These are phyloP conservation scores for Lepidurus couesii DNA, from an alignment of 1,140 invertebrate species.

Conservation along the genomic window DNA sequence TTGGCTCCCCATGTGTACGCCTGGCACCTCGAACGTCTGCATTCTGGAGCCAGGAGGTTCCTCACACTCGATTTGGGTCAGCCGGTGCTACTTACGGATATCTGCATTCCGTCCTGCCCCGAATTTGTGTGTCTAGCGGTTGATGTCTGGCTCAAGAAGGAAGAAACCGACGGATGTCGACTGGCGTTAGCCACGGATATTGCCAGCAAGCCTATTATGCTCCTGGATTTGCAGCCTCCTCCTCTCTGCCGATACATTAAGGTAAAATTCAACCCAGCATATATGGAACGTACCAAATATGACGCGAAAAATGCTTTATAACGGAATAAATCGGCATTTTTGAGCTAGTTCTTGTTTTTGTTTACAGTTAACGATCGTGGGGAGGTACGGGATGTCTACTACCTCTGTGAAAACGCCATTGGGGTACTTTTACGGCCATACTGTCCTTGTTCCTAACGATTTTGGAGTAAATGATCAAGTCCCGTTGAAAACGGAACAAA, in stretches of 20 bases:
- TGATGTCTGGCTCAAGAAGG: constrained; percentile 66
- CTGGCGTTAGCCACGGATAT: constrained; percentile 83
- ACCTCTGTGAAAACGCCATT: constrained; percentile 82
- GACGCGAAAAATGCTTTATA: background rate
- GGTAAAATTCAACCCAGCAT: constrained; percentile 47
- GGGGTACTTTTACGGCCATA: constrained; percentile 87
- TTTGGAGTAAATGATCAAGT: constrained; percentile 47
- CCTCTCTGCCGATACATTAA: constrained; percentile 82
- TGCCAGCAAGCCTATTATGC: constrained; percentile 68
- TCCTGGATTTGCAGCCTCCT: constrained; percentile 81
- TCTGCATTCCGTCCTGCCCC: constrained; percentile 77
- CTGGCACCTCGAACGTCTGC: constrained; percentile 84
- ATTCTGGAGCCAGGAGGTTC: constrained; percentile 54
- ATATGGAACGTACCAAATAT: background rate
- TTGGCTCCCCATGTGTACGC: constrained; percentile 66
- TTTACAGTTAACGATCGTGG: constrained; percentile 70
- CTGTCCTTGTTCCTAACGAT: constrained; percentile 66
- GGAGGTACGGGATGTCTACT: constrained; percentile 81
- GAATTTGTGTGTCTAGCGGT: constrained; percentile 81
- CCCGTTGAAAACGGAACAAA: constrained; percentile 26
- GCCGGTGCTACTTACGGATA: constrained; percentile 74
- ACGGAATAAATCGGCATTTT: background rate
- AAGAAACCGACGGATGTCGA: constrained; percentile 68
- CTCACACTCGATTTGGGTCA: constrained; percentile 86
- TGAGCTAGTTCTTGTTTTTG: background rate